Percentiles rank a stretch among this genome's conserved stretches.
Evolutionary conservation across 1,140 invertebrate genomes (phyloP).

Genomic region (Xylocopa sonorina): DNA sequence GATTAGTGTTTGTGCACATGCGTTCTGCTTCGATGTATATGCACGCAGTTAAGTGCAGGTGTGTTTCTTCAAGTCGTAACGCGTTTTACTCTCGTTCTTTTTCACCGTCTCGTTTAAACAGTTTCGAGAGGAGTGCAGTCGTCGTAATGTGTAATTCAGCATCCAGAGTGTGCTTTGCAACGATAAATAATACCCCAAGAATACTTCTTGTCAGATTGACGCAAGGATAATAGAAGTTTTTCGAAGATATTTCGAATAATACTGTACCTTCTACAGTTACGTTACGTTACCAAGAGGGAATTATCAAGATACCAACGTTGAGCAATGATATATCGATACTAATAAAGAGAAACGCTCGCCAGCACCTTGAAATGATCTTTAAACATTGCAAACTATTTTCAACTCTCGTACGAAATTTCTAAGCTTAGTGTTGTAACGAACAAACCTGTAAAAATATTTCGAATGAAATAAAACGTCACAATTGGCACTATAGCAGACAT

Average conservation of each 20-base stretch:
- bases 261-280: neutral
- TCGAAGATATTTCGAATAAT: neutral
- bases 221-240: constrained; percentile 19
- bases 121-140: constrained; percentile 36
- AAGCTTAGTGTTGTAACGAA: too few relatives aligned
- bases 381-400: too few relatives aligned
- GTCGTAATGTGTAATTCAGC: constrained; percentile 12
- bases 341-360: too few relatives aligned
- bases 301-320: constrained; percentile 2
- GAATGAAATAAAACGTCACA: neutral
- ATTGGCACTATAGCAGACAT: neutral
- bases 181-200: constrained; percentile 30
- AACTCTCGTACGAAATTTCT: too few relatives aligned
- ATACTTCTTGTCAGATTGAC: constrained; percentile 7
- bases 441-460: neutral
- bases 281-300: neutral
- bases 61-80: constrained; percentile 42
- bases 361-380: too few relatives aligned
- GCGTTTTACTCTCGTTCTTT: neutral
- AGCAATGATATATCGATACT: constrained; percentile 1
- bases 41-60: constrained; percentile 40
- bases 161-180: constrained; percentile 19
- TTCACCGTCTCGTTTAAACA: neutral
- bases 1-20: constrained; percentile 23
- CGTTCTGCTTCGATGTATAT: constrained; percentile 21